Evolutionary conservation across 53 echinoderm and acorn worm genomes (phyloP).

Genomic region (Luidia sarsii): DNA sequence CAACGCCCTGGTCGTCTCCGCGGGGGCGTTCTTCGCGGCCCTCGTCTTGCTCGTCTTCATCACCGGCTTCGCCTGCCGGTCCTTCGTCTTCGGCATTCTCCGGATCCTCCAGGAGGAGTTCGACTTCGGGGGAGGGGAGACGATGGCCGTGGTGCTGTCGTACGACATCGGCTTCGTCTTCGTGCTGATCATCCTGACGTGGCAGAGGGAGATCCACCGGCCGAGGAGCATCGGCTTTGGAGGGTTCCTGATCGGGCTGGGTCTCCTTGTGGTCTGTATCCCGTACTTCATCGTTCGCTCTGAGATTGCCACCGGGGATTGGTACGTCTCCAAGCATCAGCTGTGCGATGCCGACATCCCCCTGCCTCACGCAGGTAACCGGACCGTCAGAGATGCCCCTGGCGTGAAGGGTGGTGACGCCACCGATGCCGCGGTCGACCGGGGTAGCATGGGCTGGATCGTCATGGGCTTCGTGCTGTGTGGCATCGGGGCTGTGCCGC

Average conservation of each 20-base stretch:
- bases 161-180: slow-evolving; percentile 76
- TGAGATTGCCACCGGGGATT: neutral
- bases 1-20: neutral
- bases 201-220: slow-evolving; percentile 59
- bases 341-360: slow-evolving; percentile 7
- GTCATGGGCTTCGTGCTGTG: slow-evolving; percentile 57
- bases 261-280: slow-evolving; percentile 70
- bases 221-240: slow-evolving; percentile 73
- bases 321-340: slow-evolving; percentile 18
- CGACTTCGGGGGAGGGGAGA: slow-evolving; percentile 67
- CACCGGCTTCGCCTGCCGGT: slow-evolving; percentile 72
- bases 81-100: slow-evolving; percentile 74
- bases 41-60: slow-evolving; percentile 55
- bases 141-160: slow-evolving; percentile 57
- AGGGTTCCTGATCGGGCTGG: slow-evolving; percentile 66
- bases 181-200: slow-evolving; percentile 45
- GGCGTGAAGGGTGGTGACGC: neutral
- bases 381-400: neutral
- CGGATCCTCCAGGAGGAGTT: slow-evolving; percentile 70
- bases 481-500: slow-evolving; percentile 77
- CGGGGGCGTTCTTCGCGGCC: slow-evolving; percentile 33
- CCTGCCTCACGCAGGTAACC: neutral
- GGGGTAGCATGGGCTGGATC: slow-evolving; percentile 51
- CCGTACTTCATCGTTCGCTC: slow-evolving; percentile 73
- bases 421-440: slow-evolving; percentile 3